phyloP scores from a whole-genome alignment of 2,888 invertebrate species.

The Aquatica leii region DNA sequence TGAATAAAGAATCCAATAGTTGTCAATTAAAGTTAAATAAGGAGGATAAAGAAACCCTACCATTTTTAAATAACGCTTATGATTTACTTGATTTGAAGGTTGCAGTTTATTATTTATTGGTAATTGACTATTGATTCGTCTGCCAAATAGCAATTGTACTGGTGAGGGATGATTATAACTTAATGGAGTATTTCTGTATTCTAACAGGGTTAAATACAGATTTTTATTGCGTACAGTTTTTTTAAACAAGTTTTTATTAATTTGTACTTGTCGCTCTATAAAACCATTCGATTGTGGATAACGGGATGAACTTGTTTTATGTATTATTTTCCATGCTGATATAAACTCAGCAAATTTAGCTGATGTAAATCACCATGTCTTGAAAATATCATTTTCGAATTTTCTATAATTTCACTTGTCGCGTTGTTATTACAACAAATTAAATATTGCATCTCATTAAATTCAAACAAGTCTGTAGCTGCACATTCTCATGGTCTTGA shows the following conservation, averaged over 20 bases:
- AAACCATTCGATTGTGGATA: conserved; percentile 4
- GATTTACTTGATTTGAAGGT: too few species aligned
- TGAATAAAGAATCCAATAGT: too few species aligned
- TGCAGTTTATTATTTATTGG: not conserved
- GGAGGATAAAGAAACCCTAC: too few species aligned
- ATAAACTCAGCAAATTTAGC: not conserved
- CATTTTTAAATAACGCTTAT: too few species aligned
- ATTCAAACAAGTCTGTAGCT: not conserved
- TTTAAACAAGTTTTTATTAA: not conserved
- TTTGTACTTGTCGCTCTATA: conserved; percentile 7
- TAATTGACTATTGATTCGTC: not conserved
- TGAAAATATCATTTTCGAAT: not conserved
- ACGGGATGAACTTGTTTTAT: not conserved
- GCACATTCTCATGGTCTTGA: not conserved
- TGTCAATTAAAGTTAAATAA: too few species aligned
- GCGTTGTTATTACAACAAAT: not conserved
- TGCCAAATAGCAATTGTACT: not conserved
- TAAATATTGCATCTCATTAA: not conserved
- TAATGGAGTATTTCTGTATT: not conserved
- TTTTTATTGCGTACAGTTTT: not conserved
- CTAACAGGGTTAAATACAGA: not conserved
- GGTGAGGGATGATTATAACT: not conserved
- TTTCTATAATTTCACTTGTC: not conserved
- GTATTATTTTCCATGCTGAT: not conserved
- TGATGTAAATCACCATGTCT: not conserved